A percentile compares a stretch with the other conserved stretches of the same genome.
phyloP scores from a whole-genome alignment of 1,140 invertebrate species.

The Brachionus rubens region DNA sequence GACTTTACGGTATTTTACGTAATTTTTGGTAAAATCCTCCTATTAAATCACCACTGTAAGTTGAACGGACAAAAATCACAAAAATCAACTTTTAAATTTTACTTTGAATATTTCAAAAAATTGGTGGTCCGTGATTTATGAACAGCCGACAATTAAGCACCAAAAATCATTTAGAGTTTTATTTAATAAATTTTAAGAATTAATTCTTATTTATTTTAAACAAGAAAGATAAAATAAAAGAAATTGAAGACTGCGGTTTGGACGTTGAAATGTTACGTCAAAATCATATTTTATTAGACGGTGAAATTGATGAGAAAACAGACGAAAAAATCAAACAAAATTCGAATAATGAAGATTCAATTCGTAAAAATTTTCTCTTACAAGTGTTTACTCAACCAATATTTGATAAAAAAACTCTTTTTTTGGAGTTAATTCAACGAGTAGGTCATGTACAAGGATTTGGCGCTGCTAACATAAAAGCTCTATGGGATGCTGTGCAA shows the following conservation, averaged over 20 bases:
- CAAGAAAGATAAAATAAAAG: conserved; percentile 37
- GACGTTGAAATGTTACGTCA: conserved; percentile 48
- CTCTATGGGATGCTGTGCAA: conserved; percentile 59
- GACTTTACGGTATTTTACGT: no score
- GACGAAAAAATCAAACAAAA: background rate
- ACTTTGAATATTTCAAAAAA: no score
- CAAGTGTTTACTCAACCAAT: conserved; percentile 65
- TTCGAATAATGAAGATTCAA: background rate
- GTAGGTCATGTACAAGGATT: conserved; percentile 62
- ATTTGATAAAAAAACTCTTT: conserved; percentile 62
- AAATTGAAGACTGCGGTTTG: conserved; percentile 37
- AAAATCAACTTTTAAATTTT: no score
- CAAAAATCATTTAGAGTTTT: no score
- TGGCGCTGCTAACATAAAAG: conserved; percentile 64
- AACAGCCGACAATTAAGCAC: no score
- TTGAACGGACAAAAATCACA: no score
- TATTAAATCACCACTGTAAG: no score
- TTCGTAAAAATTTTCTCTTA: conserved; percentile 60
- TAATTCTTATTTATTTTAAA: conserved; percentile 10
- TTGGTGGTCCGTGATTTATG: no score
- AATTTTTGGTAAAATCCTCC: no score
- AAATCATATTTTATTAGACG: conserved; percentile 59
- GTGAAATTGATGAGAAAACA: conserved; percentile 54
- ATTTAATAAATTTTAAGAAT: no score
- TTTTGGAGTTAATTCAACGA: conserved; percentile 64